Conservation (phyloP, 1,140 invertebrate species). For the Ephestia elutella region DNA sequence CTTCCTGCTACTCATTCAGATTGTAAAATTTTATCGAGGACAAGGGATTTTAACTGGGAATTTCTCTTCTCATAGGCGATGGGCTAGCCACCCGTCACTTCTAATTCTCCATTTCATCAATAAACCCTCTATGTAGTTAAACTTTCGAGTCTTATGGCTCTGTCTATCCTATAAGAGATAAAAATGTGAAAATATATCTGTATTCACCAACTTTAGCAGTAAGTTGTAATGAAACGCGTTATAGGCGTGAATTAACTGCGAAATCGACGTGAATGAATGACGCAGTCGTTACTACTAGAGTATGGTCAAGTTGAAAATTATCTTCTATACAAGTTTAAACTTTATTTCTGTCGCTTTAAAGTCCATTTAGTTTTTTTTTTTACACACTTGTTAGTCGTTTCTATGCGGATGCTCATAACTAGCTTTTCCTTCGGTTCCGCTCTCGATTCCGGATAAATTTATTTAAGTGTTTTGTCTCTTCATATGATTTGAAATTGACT, state of each 20-base stretch:
- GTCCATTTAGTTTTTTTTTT: not conserved
- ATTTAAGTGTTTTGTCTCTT: not conserved
- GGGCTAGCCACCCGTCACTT: too few species aligned
- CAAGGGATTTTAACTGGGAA: too few species aligned
- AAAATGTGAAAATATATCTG: too few species aligned
- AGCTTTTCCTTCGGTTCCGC: constrained; percentile 3
- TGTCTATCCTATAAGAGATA: too few species aligned
- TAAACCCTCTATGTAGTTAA: too few species aligned
- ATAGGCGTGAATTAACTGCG: not conserved
- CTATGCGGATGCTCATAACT: constrained; percentile 10
- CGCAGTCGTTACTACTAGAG: not conserved
- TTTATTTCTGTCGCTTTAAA: not conserved
- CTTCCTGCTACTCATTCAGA: too few species aligned
- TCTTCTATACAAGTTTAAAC: not conserved
- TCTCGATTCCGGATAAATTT: not conserved
- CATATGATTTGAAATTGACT: not conserved
- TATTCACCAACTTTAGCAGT: too few species aligned
- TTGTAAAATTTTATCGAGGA: too few species aligned
- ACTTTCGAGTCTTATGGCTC: too few species aligned
- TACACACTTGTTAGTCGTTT: not conserved
- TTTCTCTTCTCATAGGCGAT: too few species aligned
- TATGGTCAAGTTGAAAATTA: not conserved
- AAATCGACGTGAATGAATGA: not conserved
- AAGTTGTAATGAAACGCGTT: not conserved
- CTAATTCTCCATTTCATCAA: too few species aligned